Conservation (phyloP, 2,888 invertebrate genomes). For the Tenthredo mesomela region DNA sequence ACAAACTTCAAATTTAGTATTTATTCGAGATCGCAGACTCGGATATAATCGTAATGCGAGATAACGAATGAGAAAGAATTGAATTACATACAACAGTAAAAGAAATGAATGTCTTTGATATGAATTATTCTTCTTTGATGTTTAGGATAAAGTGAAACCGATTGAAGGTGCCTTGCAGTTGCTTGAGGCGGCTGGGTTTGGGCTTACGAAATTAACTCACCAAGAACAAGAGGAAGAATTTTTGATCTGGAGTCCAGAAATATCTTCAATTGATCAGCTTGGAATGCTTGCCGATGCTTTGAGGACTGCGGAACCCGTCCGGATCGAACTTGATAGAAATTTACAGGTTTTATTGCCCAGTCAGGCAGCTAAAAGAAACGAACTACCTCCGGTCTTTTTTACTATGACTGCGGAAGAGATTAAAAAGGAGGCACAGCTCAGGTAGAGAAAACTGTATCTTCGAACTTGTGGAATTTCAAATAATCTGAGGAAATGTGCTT, state of each 20-base stretch:
- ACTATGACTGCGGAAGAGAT: conserved; percentile 90
- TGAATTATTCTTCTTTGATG: conserved; percentile 43
- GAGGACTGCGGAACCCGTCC: conserved; percentile 89
- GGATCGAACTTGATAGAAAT: conserved; percentile 91
- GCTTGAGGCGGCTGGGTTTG: conserved; percentile 91
- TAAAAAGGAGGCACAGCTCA: conserved; percentile 89
- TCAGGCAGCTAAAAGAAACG: conserved; percentile 84
- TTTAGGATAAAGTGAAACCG: conserved; percentile 87
- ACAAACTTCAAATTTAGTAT: not conserved
- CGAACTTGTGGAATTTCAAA: not conserved
- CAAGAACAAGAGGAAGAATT: conserved; percentile 84
- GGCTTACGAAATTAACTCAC: conserved; percentile 80
- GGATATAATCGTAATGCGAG: not conserved
- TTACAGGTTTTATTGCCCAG: conserved; percentile 90
- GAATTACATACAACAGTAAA: too few relatives aligned
- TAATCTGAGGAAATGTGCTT: not conserved
- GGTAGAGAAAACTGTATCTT: conserved; percentile 76
- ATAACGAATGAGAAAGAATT: not conserved
- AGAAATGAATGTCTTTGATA: too few relatives aligned
- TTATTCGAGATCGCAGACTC: not conserved
- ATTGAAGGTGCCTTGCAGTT: conserved; percentile 91
- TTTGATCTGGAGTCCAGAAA: conserved; percentile 83
- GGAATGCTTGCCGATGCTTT: conserved; percentile 88
- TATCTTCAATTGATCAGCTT: conserved; percentile 71
- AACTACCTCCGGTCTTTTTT: conserved; percentile 93